Evolutionary conservation across 2,797 vertebrate genomes (phyloP).

Genomic region (Saxicola maurus): DNA sequence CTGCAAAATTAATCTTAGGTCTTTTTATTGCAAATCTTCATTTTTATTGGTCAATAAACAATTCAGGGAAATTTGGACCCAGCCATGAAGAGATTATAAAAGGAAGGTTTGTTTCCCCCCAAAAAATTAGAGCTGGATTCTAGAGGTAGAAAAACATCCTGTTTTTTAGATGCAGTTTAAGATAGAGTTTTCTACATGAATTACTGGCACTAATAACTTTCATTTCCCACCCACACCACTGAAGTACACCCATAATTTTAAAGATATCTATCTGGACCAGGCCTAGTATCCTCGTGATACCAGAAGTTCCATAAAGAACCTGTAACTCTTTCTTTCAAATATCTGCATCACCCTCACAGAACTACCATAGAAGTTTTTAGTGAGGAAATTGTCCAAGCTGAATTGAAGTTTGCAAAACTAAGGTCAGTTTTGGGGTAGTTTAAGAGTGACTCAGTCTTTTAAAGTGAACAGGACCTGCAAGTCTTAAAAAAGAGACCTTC

Average conservation of each 20-base stretch:
- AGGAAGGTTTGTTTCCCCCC: not conserved
- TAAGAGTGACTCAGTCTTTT: not conserved
- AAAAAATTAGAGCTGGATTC: not conserved
- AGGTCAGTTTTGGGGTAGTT: not conserved
- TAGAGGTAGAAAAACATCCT: conserved; percentile 35
- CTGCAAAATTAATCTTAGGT: not conserved
- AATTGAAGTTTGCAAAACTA: not conserved
- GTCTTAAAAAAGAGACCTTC: not conserved
- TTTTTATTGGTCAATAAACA: conserved; percentile 6
- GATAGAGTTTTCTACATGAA: conserved; percentile 27
- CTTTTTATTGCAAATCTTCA: not conserved
- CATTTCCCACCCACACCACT: not conserved
- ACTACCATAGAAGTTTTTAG: not conserved
- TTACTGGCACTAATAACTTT: not conserved
- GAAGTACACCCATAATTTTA: not conserved
- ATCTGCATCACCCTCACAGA: not conserved
- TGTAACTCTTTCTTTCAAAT: not conserved
- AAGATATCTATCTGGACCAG: not conserved
- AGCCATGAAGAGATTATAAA: not conserved
- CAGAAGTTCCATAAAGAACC: not conserved
- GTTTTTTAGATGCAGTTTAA: conserved; percentile 26
- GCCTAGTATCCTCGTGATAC: not conserved
- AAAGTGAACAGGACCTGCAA: fast-evolving
- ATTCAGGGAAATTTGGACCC: conserved; percentile 33
- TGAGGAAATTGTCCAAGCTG: not conserved